Percentiles rank a stretch among this genome's conserved stretches.
Evolutionary conservation across 2,888 invertebrate genomes (phyloP).

Genomic region (Leistus spinibarbis): DNA sequence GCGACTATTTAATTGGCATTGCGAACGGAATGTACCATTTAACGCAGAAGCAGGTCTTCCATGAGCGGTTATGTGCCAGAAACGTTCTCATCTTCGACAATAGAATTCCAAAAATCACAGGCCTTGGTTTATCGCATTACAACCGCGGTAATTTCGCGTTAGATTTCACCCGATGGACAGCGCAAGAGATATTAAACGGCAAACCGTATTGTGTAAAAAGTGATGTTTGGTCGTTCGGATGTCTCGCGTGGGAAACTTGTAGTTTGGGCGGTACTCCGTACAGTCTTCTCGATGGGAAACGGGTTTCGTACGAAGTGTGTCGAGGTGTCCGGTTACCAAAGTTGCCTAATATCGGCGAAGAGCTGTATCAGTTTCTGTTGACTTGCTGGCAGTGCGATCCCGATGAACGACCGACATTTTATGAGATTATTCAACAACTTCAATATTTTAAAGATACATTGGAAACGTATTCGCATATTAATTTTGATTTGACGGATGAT

Average conservation of each 20-base stretch:
- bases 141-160: slow-evolving; percentile 68
- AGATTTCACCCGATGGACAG: slow-evolving; percentile 80
- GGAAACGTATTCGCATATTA: slow-evolving; percentile 47
- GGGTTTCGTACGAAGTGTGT: slow-evolving; percentile 70
- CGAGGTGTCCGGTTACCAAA: slow-evolving; percentile 76
- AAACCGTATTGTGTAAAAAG: slow-evolving; percentile 73
- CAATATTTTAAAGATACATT: slow-evolving; percentile 46
- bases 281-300: slow-evolving; percentile 67
- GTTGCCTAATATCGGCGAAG: slow-evolving; percentile 75
- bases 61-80: slow-evolving; percentile 74
- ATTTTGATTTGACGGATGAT: slow-evolving; percentile 50
- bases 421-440: slow-evolving; percentile 58
- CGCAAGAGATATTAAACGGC: slow-evolving; percentile 76
- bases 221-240: slow-evolving; percentile 84
- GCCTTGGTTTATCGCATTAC: slow-evolving; percentile 76
- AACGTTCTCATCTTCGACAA: slow-evolving; percentile 71
- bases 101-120: slow-evolving; percentile 73
- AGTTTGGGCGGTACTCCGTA: slow-evolving; percentile 80
- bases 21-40: slow-evolving; percentile 75
- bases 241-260: slow-evolving; percentile 82
- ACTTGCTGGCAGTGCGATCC: slow-evolving; percentile 86
- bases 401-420: slow-evolving; percentile 77
- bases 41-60: slow-evolving; percentile 55
- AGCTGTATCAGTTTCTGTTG: slow-evolving; percentile 79
- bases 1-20: slow-evolving; percentile 71